Conservation (phyloP, 2,888 invertebrate species). For the Tachina fera region DNA sequence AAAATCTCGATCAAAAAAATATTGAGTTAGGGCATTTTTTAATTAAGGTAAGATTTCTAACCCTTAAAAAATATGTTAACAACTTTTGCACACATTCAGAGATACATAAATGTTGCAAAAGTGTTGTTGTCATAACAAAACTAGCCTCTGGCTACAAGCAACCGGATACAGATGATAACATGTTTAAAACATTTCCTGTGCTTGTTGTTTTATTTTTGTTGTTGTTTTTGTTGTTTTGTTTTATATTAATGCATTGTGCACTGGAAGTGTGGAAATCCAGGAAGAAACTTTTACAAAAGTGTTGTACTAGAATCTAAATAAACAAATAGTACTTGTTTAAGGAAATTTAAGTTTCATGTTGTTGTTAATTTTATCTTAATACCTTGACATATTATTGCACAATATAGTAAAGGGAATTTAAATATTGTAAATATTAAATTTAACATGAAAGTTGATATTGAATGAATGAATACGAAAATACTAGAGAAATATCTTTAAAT, state of each 20-base stretch:
- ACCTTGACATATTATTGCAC: neutral
- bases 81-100: neutral
- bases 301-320: slow-evolving; percentile 22
- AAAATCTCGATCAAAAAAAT: neutral
- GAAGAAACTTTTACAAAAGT: slow-evolving; percentile 41
- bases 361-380: slow-evolving; percentile 7
- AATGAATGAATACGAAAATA: too few relatives aligned
- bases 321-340: slow-evolving; percentile 20
- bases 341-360: neutral
- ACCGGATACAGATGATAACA: slow-evolving; percentile 68
- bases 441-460: neutral
- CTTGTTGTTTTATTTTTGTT: slow-evolving; percentile 33
- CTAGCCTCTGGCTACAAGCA: slow-evolving; percentile 54
- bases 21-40: too few relatives aligned
- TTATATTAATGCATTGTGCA: slow-evolving; percentile 16
- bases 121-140: slow-evolving; percentile 34
- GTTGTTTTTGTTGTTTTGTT: neutral
- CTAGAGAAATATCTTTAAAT: too few relatives aligned
- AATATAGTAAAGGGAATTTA: neutral
- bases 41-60: too few relatives aligned
- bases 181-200: slow-evolving; percentile 57
- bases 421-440: neutral
- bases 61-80: neutral
- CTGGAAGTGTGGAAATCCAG: slow-evolving; percentile 35
- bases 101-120: slow-evolving; percentile 7